Conservation (phyloP, 2,888 invertebrate species). For the Mesochorus sp. region DNA sequence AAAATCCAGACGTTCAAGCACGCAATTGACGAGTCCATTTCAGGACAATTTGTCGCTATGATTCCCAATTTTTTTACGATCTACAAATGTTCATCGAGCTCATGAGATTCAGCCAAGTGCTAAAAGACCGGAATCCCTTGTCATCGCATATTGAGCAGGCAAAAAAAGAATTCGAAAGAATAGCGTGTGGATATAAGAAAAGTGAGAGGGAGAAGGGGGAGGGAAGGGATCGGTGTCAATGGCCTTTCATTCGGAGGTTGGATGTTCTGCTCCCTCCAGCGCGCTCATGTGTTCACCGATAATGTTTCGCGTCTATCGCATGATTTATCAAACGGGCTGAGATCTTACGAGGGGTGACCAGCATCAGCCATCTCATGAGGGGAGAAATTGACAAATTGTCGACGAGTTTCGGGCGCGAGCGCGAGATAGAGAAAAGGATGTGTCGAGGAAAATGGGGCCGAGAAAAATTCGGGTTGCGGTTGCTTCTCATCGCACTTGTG, state of each 20-base stretch:
- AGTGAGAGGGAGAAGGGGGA: no score
- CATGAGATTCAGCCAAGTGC: slow-evolving; percentile 22
- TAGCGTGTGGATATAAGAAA: slow-evolving; percentile 7
- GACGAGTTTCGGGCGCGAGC: slow-evolving; percentile 62
- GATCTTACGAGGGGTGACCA: slow-evolving; percentile 62
- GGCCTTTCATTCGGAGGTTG: slow-evolving; percentile 27
- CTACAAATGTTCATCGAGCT: background rate
- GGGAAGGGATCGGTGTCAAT: slow-evolving; percentile 33
- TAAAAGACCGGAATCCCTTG: slow-evolving; percentile 53
- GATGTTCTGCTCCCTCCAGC: background rate
- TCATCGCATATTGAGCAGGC: slow-evolving; percentile 22
- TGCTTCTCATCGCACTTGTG: slow-evolving; percentile 31
- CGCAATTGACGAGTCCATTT: no score
- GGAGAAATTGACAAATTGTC: slow-evolving; percentile 62
- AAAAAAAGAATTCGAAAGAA: slow-evolving; percentile 19
- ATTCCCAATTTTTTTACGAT: no score
- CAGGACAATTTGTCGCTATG: no score
- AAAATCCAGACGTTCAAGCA: no score
- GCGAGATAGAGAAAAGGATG: slow-evolving; percentile 68
- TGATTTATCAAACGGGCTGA: slow-evolving; percentile 78
- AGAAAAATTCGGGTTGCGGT: slow-evolving; percentile 15
- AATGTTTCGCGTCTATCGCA: slow-evolving; percentile 77
- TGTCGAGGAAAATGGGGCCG: slow-evolving; percentile 60
- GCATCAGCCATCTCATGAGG: slow-evolving; percentile 37
- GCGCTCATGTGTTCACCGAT: slow-evolving; percentile 57